A percentile compares a stretch with the other conserved stretches of the same genome.
phyloP scores from a whole-genome alignment of 2,797 vertebrate species.

The Tadarida brasiliensis region DNA sequence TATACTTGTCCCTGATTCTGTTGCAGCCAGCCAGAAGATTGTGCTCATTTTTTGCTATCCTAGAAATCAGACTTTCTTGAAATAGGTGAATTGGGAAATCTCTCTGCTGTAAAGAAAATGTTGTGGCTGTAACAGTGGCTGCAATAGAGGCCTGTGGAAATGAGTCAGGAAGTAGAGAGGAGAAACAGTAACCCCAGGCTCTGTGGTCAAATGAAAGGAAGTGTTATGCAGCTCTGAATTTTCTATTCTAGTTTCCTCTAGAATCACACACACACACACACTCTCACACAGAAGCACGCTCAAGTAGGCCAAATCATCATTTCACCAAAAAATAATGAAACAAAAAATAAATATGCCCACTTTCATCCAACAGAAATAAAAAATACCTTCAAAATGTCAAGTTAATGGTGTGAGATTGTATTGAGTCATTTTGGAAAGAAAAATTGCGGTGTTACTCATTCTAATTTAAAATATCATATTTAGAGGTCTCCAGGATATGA shows the following conservation, averaged over 20 bases:
- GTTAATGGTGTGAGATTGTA: conserved; percentile 72
- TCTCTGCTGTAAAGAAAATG: conserved; percentile 55
- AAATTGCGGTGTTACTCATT: conserved; percentile 60
- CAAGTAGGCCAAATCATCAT: background rate
- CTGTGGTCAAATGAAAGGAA: background rate
- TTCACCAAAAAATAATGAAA: conserved; percentile 37
- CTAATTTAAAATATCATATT: conserved; percentile 77
- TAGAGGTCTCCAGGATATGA: conserved; percentile 49
- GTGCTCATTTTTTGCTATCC: conserved; percentile 30
- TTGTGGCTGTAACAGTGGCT: conserved; percentile 32
- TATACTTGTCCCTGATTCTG: background rate
- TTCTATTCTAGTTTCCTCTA: conserved; percentile 20
- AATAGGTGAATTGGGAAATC: conserved; percentile 68
- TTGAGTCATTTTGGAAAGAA: conserved; percentile 71
- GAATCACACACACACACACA: background rate
- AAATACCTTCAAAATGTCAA: conserved; percentile 50
- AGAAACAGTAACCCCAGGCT: background rate
- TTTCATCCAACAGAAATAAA: conserved; percentile 61
- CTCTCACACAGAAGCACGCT: background rate
- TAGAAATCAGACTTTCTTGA: conserved; percentile 58
- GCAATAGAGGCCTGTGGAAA: conserved; percentile 34
- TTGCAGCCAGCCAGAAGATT: background rate
- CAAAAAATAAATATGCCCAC: conserved; percentile 40
- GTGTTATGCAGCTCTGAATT: background rate
- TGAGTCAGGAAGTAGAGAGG: background rate